Evolutionary conservation across 2,888 invertebrate genomes (phyloP).

Genomic region (Lasioglossum zephyrum): DNA sequence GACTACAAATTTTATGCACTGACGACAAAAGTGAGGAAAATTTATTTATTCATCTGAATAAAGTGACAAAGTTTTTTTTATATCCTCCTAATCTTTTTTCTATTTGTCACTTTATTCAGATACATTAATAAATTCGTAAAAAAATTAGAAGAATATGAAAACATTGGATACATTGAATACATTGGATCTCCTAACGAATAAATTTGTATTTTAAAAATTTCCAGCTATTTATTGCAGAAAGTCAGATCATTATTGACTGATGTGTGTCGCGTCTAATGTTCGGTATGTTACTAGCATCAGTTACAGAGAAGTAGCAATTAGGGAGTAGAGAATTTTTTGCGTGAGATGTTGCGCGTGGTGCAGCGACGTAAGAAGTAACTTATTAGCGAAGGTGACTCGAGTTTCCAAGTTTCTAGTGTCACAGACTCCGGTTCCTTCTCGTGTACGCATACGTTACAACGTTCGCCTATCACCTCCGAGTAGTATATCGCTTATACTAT

Average conservation of each 20-base stretch:
- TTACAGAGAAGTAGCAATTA: background rate
- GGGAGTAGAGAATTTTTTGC: background rate
- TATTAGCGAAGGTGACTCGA: background rate
- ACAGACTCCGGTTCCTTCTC: background rate
- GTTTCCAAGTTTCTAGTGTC: background rate
- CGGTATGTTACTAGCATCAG: background rate
- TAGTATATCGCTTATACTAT: slow-evolving; percentile 45
- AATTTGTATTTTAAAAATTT: too few relatives aligned
- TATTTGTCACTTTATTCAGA: too few relatives aligned
- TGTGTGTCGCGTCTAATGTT: background rate
- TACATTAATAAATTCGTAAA: too few relatives aligned
- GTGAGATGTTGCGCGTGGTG: background rate
- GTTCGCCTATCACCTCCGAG: background rate
- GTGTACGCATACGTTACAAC: background rate
- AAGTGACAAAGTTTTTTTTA: too few relatives aligned
- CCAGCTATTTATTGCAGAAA: background rate
- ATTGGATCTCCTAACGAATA: too few relatives aligned
- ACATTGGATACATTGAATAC: too few relatives aligned
- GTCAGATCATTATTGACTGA: background rate
- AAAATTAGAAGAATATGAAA: too few relatives aligned
- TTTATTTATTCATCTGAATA: too few relatives aligned
- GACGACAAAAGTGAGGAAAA: background rate
- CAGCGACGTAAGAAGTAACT: background rate
- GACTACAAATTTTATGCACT: background rate
- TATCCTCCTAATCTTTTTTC: too few relatives aligned